Conservation (phyloP, 1,140 invertebrate species). For the Coptotermes formosanus region DNA sequence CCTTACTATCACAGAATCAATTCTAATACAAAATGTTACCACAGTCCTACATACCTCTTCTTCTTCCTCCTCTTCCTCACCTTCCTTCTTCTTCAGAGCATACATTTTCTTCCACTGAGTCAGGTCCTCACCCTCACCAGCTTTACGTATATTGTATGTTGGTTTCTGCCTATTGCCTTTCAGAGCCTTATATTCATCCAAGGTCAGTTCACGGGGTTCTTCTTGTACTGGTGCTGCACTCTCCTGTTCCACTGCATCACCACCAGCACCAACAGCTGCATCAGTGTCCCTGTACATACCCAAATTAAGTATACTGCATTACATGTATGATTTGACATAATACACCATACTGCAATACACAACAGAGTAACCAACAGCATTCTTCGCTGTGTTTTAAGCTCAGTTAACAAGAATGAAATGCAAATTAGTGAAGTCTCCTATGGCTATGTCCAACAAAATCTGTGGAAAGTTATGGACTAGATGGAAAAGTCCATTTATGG, state of each 20-base stretch:
- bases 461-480: too few species aligned
- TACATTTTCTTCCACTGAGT: constrained; percentile 93
- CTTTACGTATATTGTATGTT: constrained; percentile 85
- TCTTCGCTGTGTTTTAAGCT: too few species aligned
- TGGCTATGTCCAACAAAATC: too few species aligned
- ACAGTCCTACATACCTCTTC: constrained; percentile 48
- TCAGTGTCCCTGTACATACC: neutral
- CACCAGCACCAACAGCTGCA: neutral
- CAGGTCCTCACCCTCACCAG: constrained; percentile 87
- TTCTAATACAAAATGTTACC: too few species aligned
- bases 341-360: too few species aligned
- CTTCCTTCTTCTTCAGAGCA: constrained; percentile 76
- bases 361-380: too few species aligned
- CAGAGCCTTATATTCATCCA: constrained; percentile 87
- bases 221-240: constrained; percentile 64
- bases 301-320: too few species aligned
- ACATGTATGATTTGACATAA: too few species aligned
- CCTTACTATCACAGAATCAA: too few species aligned
- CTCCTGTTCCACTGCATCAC: constrained; percentile 40
- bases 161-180: constrained; percentile 72
- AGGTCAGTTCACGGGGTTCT: constrained; percentile 75
- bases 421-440: too few species aligned
- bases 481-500: too few species aligned
- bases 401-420: too few species aligned
- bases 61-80: constrained; percentile 64